Evolutionary conservation across 1,140 invertebrate genomes (phyloP).

Genomic region (Drosophila arizonae): DNA sequence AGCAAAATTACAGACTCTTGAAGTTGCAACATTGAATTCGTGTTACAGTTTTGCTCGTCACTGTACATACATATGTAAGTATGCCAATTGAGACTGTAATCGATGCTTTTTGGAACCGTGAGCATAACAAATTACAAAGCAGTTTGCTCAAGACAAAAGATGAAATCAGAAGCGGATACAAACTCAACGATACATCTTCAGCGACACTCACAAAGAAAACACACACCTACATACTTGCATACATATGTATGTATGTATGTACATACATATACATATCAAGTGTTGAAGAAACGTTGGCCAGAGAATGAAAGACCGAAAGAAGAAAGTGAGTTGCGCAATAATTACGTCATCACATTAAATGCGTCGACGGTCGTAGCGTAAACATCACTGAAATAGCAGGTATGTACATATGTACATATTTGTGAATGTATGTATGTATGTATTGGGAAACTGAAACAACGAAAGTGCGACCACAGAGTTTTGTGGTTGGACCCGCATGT

Average conservation of each 20-base stretch:
- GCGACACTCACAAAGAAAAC: conserved; percentile 2
- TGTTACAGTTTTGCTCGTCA: too few relatives aligned
- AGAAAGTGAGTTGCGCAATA: conserved; percentile 74
- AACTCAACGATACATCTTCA: neutral
- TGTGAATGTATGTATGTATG: too few relatives aligned
- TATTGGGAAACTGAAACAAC: neutral
- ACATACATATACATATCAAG: conserved; percentile 22
- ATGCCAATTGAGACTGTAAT: conserved; percentile 60
- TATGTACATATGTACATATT: too few relatives aligned
- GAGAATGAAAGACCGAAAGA: conserved; percentile 66
- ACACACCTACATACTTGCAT: neutral
- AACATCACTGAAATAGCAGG: neutral
- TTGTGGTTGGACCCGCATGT: conserved; percentile 53
- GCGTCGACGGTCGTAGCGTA: neutral
- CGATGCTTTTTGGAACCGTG: conserved; percentile 59
- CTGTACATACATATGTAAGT: neutral
- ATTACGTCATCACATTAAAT: conserved; percentile 63
- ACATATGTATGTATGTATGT: too few relatives aligned
- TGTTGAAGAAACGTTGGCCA: conserved; percentile 48
- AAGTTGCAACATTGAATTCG: too few relatives aligned
- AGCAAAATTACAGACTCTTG: too few relatives aligned
- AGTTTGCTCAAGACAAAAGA: conserved; percentile 14
- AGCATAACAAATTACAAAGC: conserved; percentile 64
- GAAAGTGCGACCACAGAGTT: neutral
- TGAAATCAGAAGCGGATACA: conserved; percentile 56